phyloP scores from a whole-genome alignment of 2,888 invertebrate species.

The Piscicola geometra region DNA sequence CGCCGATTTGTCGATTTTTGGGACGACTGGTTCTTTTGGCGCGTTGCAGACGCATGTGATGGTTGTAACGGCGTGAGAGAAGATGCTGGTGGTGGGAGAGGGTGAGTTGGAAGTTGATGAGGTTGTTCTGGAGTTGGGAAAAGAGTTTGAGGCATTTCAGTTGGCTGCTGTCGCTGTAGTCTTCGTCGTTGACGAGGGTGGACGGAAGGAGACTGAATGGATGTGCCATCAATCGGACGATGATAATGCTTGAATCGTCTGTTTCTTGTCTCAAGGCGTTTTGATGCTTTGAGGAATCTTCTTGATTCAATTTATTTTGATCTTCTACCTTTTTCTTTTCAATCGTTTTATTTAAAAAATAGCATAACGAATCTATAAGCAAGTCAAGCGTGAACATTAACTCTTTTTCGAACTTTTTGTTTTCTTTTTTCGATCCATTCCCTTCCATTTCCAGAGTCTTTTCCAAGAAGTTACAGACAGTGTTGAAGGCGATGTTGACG shows the following conservation, averaged over 20 bases:
- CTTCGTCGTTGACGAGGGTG: background rate
- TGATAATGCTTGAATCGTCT: slow-evolving; percentile 18
- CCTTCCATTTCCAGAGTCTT: background rate
- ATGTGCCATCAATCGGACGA: slow-evolving; percentile 16
- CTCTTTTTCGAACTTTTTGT: background rate
- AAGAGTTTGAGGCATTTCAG: slow-evolving; percentile 17
- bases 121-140: slow-evolving; percentile 11
- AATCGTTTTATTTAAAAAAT: too few relatives aligned
- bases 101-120: background rate
- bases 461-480: slow-evolving; percentile 16
- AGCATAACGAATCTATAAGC: background rate
- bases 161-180: slow-evolving; percentile 12
- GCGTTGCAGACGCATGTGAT: background rate
- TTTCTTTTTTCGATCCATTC: background rate
- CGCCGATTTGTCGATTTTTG: background rate
- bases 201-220: slow-evolving; percentile 9
- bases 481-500: slow-evolving; percentile 4
- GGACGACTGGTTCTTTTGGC: background rate
- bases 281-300: too few relatives aligned
- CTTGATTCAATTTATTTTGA: too few relatives aligned
- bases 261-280: background rate
- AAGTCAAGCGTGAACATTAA: background rate
- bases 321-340: too few relatives aligned
- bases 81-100: background rate
- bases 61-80: background rate